phyloP scores from a whole-genome alignment of 2,113 vertebrate species.

The Centropus bengalensis region DNA sequence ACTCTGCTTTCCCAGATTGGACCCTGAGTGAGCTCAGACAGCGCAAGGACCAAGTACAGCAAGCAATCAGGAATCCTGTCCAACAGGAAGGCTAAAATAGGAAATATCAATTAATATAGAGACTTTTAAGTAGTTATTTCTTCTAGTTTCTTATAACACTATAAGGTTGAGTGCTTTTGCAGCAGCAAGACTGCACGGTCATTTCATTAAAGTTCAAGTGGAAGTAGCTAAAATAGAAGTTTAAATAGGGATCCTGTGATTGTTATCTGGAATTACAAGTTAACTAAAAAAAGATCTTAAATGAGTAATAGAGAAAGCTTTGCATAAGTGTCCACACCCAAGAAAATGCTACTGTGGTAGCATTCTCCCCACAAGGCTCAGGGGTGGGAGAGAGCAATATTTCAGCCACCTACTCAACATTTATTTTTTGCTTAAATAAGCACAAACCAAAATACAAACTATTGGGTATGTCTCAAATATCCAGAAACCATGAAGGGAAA shows the following conservation, averaged over 20 bases:
- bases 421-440: neutral
- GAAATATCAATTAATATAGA: neutral
- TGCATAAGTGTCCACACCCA: neutral
- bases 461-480: neutral
- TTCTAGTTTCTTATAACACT: neutral
- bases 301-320: neutral
- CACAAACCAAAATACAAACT: slow-evolving; percentile 8
- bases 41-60: neutral
- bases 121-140: neutral
- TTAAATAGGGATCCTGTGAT: slow-evolving; percentile 25
- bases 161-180: neutral
- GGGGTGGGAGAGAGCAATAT: neutral
- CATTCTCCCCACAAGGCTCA: neutral
- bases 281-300: slow-evolving; percentile 17
- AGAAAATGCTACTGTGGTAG: neutral
- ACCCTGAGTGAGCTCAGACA: neutral
- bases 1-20: rapidly evolving
- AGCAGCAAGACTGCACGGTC: neutral
- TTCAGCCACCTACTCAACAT: neutral
- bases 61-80: neutral
- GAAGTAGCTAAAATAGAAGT: slow-evolving; percentile 29
- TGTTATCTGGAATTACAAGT: neutral
- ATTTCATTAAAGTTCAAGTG: neutral
- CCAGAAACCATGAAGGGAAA: neutral
- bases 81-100: neutral